phyloP scores from a whole-genome alignment of 2,888 invertebrate genomes.

The Drosophila pseudotalamancana region DNA sequence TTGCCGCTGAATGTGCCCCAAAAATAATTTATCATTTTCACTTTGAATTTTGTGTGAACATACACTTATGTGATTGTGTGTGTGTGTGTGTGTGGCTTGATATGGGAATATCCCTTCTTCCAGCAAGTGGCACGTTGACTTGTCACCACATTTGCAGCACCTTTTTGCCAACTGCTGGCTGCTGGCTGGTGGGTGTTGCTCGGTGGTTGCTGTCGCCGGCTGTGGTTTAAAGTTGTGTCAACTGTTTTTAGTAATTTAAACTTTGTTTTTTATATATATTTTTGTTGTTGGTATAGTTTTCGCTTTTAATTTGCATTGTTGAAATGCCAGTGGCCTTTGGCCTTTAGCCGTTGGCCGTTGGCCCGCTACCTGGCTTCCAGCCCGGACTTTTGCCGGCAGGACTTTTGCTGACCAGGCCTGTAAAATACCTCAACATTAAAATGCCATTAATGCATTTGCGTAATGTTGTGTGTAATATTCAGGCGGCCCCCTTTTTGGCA shows the following conservation, averaged over 20 bases:
- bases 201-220: too few species aligned
- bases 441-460: constrained; percentile 78
- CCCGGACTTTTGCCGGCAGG: background rate
- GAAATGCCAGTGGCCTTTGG: constrained; percentile 33
- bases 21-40: constrained; percentile 78
- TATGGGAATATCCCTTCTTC: constrained; percentile 3
- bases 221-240: constrained; percentile 67
- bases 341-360: background rate
- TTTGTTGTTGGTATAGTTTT: constrained; percentile 35
- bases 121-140: constrained; percentile 36
- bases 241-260: constrained; percentile 59
- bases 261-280: constrained; percentile 26
- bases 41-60: constrained; percentile 52
- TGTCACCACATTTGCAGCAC: constrained; percentile 52
- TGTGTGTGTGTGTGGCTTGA: constrained; percentile 8
- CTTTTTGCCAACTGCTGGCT: constrained; percentile 50
- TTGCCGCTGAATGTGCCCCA: constrained; percentile 38
- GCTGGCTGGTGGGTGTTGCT: constrained; percentile 14
- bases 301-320: constrained; percentile 66
- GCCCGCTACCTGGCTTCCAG: constrained; percentile 42
- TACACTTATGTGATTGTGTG: constrained; percentile 33
- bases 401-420: constrained; percentile 10
- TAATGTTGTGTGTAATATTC: constrained; percentile 72
- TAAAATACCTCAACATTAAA: constrained; percentile 76
- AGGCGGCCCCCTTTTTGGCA: constrained; percentile 31